phyloP scores from a whole-genome alignment of 1,140 invertebrate genomes.

The Aphelenchoides fujianensis region DNA sequence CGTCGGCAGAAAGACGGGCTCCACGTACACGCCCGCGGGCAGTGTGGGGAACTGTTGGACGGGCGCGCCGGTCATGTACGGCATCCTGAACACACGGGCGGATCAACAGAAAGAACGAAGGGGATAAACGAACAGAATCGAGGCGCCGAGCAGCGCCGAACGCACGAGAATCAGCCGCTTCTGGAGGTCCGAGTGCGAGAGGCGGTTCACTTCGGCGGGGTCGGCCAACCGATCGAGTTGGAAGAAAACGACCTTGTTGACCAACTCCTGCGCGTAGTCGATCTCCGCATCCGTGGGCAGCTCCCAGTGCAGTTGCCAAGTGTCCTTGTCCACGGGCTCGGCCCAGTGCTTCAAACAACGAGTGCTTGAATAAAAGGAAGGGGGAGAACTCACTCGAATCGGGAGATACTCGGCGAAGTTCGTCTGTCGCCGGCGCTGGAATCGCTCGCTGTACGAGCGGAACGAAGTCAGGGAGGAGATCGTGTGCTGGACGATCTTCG shows the following conservation, averaged over 20 bases:
- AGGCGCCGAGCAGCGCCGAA: slow-evolving; percentile 35
- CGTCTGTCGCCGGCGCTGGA: slow-evolving; percentile 65
- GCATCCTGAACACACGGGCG: slow-evolving; percentile 9
- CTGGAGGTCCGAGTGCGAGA: slow-evolving; percentile 49
- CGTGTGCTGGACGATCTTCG: slow-evolving; percentile 64
- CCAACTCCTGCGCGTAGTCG: slow-evolving; percentile 68
- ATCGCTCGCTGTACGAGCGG: slow-evolving; percentile 65
- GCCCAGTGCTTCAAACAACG: slow-evolving; percentile 75
- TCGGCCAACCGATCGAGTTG: slow-evolving; percentile 67
- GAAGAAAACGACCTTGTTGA: slow-evolving; percentile 68
- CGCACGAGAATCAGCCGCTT: slow-evolving; percentile 44
- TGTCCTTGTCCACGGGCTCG: slow-evolving; percentile 69
- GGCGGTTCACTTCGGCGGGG: slow-evolving; percentile 63
- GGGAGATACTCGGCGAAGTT: slow-evolving; percentile 72
- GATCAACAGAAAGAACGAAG: too few relatives aligned
- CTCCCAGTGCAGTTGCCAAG: slow-evolving; percentile 75
- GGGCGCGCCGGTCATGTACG: slow-evolving; percentile 8
- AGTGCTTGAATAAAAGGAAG: slow-evolving; percentile 34
- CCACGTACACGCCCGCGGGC: slow-evolving; percentile 11
- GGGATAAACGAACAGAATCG: slow-evolving; percentile 24
- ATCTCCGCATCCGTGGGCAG: slow-evolving; percentile 73
- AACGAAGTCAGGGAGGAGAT: slow-evolving; percentile 68
- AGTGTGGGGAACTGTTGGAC: background rate
- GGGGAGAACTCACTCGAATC: slow-evolving; percentile 67
- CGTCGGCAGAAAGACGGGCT: slow-evolving; percentile 10